Conservation (phyloP, 2,797 vertebrate species). For the Alca torda region DNA sequence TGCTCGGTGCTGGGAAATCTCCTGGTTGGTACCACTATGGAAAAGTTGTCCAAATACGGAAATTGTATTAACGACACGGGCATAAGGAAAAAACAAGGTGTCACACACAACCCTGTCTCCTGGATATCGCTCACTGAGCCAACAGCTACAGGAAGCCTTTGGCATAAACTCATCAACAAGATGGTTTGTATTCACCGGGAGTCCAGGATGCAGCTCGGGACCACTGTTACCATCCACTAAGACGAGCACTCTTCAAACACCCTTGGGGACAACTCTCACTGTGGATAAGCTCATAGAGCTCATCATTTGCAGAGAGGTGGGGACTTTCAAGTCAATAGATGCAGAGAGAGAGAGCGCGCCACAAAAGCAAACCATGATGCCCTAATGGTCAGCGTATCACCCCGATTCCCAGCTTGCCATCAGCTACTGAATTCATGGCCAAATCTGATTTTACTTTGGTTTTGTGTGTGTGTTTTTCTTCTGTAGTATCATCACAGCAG, state of each 20-base stretch:
- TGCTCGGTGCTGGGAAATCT: not conserved
- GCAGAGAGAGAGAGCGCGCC: not conserved
- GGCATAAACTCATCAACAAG: not conserved
- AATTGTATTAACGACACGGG: no score
- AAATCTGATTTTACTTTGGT: not conserved
- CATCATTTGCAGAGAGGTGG: not conserved
- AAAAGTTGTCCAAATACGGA: not conserved
- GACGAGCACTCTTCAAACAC: not conserved
- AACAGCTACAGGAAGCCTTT: not conserved
- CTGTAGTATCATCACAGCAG: not conserved
- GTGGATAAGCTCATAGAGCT: not conserved
- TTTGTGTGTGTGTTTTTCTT: not conserved
- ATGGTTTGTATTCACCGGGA: not conserved
- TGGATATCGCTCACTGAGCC: no score
- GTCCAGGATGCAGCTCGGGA: not conserved
- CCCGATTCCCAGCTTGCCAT: not conserved
- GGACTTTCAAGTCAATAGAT: not conserved
- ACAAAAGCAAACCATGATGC: not conserved
- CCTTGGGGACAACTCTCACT: no score
- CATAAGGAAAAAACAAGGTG: not conserved
- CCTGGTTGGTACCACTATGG: not conserved
- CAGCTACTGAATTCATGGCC: not conserved
- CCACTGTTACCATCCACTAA: not conserved
- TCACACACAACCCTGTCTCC: not conserved
- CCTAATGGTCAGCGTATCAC: fast-evolving